Conservation (phyloP, 2,113 vertebrate genomes). For the Gasterosteus nipponicus region DNA sequence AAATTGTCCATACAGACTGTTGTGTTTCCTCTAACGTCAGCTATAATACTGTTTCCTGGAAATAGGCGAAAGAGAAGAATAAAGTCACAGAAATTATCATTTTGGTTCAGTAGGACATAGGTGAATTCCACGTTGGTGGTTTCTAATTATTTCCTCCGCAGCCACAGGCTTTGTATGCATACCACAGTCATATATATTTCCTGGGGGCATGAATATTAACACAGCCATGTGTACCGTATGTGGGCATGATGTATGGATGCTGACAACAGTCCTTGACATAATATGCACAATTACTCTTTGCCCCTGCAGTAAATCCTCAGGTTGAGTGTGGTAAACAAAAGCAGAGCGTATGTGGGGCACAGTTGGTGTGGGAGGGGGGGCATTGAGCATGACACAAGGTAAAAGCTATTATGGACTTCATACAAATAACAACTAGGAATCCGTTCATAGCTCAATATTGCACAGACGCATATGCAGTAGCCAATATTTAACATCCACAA, state of each 20-base stretch:
- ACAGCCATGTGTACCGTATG: constrained; percentile 64
- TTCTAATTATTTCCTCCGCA: constrained; percentile 43
- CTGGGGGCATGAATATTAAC: constrained; percentile 75
- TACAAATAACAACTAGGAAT: constrained; percentile 67
- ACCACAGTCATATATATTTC: constrained; percentile 71
- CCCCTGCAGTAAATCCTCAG: constrained; percentile 65
- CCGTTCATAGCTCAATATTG: constrained; percentile 74
- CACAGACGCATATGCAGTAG: constrained; percentile 47
- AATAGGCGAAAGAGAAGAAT: constrained; percentile 10
- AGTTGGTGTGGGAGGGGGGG: constrained; percentile 8
- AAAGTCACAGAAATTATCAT: constrained; percentile 25
- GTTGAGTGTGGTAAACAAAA: constrained; percentile 55
- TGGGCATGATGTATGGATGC: constrained; percentile 71
- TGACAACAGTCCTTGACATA: constrained; percentile 77
- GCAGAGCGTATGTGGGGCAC: constrained; percentile 14
- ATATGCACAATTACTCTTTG: constrained; percentile 73
- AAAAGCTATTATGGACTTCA: constrained; percentile 65
- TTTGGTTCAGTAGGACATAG: constrained; percentile 1
- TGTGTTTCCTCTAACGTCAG: background rate
- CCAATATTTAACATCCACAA: constrained; percentile 42
- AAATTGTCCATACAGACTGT: background rate
- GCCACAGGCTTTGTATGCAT: constrained; percentile 52
- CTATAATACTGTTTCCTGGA: background rate
- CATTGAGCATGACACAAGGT: constrained; percentile 65
- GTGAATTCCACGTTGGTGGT: constrained; percentile 31